A percentile compares a stretch with the other conserved stretches of the same genome.
phyloP scores from a whole-genome alignment of 2,113 vertebrate species.

The Otis tarda region DNA sequence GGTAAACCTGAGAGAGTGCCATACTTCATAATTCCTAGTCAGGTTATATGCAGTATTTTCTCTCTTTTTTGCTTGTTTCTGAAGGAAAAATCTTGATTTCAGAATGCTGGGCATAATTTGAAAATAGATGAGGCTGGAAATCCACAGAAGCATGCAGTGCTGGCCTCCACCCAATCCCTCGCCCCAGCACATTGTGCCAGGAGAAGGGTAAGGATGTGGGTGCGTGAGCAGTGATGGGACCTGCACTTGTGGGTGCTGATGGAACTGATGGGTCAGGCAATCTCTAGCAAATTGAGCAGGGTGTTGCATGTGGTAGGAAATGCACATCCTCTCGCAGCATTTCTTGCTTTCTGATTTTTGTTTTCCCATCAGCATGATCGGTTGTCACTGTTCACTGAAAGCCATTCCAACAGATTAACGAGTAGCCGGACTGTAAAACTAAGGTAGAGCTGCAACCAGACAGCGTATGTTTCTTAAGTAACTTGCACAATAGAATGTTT shows the following conservation, averaged over 20 bases:
- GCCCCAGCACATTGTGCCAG: background rate
- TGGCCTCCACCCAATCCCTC: background rate
- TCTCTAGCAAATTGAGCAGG: background rate
- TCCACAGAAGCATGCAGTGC: background rate
- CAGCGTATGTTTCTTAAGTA: background rate
- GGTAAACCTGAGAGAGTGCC: background rate
- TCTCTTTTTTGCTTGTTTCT: background rate
- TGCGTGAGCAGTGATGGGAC: background rate
- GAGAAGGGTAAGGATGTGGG: background rate
- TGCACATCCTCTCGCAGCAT: fast-evolving
- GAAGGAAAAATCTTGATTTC: background rate
- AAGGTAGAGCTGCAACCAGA: background rate
- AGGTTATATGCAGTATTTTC: background rate
- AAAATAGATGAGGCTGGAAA: background rate
- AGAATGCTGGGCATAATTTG: background rate
- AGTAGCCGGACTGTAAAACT: background rate
- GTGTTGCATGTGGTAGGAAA: background rate
- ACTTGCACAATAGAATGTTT: background rate
- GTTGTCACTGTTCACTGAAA: background rate
- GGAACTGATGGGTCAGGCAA: fast-evolving
- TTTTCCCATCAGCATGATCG: background rate
- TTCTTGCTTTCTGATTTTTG: background rate
- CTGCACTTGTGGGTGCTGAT: too few relatives aligned
- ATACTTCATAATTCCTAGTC: background rate
- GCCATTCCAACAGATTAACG: background rate